Evolutionary conservation across 23 tunicate genomes (phyloP), one percentile per base, ranked within the genome.

Genomic region (Trididemnum clinides): DNA sequence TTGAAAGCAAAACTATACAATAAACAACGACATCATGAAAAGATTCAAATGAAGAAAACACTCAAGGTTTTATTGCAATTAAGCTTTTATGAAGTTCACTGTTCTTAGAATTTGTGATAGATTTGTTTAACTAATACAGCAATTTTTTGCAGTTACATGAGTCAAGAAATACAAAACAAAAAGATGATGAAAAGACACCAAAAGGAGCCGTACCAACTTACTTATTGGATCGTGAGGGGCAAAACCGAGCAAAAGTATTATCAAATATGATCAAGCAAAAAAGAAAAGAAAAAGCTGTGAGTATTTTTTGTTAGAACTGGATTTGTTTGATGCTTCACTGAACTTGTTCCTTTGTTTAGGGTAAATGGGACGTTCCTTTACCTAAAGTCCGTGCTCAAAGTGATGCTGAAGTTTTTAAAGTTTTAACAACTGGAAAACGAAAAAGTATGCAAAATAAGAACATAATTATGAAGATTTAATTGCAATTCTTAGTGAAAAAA

Each of bases 241-340:
- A 95, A 62, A 90, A 80, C 36, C 58, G 99, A 38, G 99, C 94
- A 4, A 95, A 95, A 72, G 95, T 95, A 75, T 64, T 95, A 32
- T 95, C 99, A 1, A 95, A 95, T 75, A 95, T 95, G 99, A 87
- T 95, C 71, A 95, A 95, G 54, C 99, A 95, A 36, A 95, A 95
- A 51, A 37, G 99, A 32, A 95, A 95, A 71, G 99, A 95, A 80
- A 95, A 95, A 69, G 99, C 99, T 54, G 93, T 89, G 63, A 83
- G 93, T 71, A 10, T 36, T 19, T 19, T 59, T 59, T 59, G 20
- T n/a, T 3, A 5, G 20, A 15, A 19, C 15, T 44, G 10, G 15
- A 15, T 44, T 44, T 44, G 10, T 44, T 44, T 7, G 54, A 44
- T 44, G 54, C 10, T 44, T 44, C 10, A 44, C 15, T 44, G 15